phyloP scores from a whole-genome alignment of 1,140 invertebrate species.

The Chironomus striatipennis region DNA sequence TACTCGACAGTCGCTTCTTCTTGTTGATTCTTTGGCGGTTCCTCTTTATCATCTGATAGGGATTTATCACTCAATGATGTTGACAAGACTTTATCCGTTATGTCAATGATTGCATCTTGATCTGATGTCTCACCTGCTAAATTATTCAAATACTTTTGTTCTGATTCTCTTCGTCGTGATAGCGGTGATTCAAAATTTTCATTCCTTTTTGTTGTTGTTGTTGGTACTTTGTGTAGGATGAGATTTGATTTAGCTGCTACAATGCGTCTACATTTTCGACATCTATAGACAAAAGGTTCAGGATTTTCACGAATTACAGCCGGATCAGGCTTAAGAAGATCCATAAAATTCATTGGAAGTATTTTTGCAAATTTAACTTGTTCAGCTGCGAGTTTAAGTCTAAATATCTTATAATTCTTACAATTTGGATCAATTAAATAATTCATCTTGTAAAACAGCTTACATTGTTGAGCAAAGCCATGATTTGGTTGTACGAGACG shows the following conservation, averaged over 20 bases:
- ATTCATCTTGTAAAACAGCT: constrained; percentile 67
- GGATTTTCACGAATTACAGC: constrained; percentile 63
- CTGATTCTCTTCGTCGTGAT: constrained; percentile 39
- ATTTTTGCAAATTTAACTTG: constrained; percentile 75
- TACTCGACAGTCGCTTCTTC: constrained; percentile 34
- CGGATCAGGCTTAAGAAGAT: constrained; percentile 70
- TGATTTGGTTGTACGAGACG: constrained; percentile 59
- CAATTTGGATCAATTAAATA: constrained; percentile 59
- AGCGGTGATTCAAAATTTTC: constrained; percentile 34
- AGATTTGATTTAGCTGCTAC: constrained; percentile 70
- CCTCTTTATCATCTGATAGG: constrained; percentile 24
- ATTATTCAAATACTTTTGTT: constrained; percentile 26
- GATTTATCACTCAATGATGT: constrained; percentile 27
- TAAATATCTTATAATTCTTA: constrained; percentile 66
- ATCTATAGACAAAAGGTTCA: constrained; percentile 71
- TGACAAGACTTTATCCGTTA: constrained; percentile 36
- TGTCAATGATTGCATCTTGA: constrained; percentile 33
- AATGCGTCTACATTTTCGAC: constrained; percentile 67
- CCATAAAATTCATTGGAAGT: constrained; percentile 63
- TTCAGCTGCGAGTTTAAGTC: constrained; percentile 67
- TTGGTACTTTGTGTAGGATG: constrained; percentile 53
- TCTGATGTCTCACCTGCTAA: constrained; percentile 29
- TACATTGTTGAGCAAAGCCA: constrained; percentile 67
- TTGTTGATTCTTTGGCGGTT: constrained; percentile 19
- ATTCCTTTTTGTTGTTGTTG: no score